These are phyloP conservation scores for Narcine bancroftii DNA, from an alignment of 2,113 vertebrate genomes.

Conservation along the genomic window DNA sequence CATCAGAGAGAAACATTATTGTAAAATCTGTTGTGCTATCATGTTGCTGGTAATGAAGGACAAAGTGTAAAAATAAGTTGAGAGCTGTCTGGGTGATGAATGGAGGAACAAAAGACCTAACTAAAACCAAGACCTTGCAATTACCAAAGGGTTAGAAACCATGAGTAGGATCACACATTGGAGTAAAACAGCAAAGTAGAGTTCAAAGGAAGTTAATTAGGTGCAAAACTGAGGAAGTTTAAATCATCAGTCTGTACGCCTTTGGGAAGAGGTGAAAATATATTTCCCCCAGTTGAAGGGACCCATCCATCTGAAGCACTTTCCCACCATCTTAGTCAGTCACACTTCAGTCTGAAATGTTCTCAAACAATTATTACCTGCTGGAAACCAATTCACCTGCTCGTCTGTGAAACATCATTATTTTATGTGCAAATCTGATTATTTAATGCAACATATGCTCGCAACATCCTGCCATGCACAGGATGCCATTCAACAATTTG, in stretches of 20 bases:
- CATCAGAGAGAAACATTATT: not conserved
- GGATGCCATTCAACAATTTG: no score
- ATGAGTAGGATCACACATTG: not conserved
- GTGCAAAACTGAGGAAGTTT: not conserved
- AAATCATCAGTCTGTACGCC: not conserved
- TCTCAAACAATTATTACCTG: not conserved
- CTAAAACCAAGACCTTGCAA: not conserved
- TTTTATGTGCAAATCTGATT: not conserved
- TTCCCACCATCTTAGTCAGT: not conserved
- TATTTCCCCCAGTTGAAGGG: not conserved
- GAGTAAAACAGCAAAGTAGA: not conserved
- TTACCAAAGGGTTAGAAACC: not conserved
- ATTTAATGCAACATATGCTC: not conserved
- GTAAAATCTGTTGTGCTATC: not conserved
- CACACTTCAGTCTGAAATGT: not conserved
- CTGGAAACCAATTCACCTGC: not conserved
- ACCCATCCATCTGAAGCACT: not conserved
- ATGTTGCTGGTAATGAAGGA: not conserved
- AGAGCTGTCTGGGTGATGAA: not conserved
- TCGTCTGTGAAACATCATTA: not conserved
- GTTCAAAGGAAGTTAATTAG: not conserved
- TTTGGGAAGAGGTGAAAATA: not conserved
- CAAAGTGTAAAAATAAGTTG: not conserved
- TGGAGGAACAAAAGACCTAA: not conserved
- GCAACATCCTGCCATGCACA: not conserved